Evolutionary conservation across 2,888 invertebrate genomes (phyloP).

Genomic region (Corbicula japonica): DNA sequence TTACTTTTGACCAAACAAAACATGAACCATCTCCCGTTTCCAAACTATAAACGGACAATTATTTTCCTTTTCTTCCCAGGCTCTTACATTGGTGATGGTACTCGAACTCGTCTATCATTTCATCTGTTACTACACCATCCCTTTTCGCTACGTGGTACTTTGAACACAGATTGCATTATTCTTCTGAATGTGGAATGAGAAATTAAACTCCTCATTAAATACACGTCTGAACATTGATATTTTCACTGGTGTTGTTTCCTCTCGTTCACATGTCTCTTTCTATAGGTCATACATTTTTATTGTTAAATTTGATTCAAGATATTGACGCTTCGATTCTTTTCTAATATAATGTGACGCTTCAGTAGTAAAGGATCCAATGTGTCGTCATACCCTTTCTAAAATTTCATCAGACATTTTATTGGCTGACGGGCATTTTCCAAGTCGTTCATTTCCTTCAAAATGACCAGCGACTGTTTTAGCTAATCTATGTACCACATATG

Average conservation of each 20-base stretch:
- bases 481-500: neutral
- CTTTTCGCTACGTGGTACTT: neutral
- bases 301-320: conserved; percentile 8
- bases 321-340: conserved; percentile 2
- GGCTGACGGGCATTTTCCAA: conserved; percentile 2
- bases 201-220: conserved; percentile 6
- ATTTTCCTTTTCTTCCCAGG: too few relatives aligned
- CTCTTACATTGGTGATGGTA: neutral
- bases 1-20: neutral
- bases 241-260: neutral
- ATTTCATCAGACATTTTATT: neutral
- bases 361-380: neutral
- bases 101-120: neutral
- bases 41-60: neutral
- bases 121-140: too few relatives aligned
- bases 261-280: neutral
- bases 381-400: neutral
- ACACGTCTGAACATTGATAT: conserved; percentile 5
- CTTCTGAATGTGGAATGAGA: too few relatives aligned
- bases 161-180: neutral
- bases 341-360: conserved; percentile 7
- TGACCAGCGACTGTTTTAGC: neutral
- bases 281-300: conserved; percentile 2
- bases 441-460: conserved; percentile 9
- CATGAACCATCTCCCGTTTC: conserved; percentile 2